Conservation (phyloP, 2,113 vertebrate species). For the Limnothrissa miodon region DNA sequence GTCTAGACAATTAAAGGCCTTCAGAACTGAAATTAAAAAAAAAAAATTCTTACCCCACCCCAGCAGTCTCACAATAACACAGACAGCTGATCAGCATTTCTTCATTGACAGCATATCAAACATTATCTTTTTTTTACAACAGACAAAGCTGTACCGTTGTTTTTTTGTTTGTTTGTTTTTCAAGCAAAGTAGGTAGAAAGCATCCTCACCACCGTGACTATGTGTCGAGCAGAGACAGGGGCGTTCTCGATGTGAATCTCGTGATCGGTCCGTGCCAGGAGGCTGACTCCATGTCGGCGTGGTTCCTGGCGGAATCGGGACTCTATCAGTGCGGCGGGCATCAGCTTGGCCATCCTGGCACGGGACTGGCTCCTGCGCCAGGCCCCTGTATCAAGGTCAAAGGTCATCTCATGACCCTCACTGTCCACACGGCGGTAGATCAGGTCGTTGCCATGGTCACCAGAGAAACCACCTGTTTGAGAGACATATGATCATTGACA, state of each 20-base stretch:
- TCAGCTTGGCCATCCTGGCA: constrained; percentile 35
- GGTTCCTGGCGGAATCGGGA: constrained; percentile 40
- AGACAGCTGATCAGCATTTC: too few relatives aligned
- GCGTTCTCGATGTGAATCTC: constrained; percentile 40
- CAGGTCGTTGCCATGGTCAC: constrained; percentile 34
- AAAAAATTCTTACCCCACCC: neutral
- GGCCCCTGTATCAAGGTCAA: constrained; percentile 17
- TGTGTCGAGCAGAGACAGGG: constrained; percentile 39
- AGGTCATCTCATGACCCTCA: constrained; percentile 14
- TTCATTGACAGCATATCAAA: neutral
- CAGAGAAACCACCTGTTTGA: constrained; percentile 45
- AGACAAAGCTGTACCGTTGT: too few relatives aligned
- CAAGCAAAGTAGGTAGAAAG: neutral
- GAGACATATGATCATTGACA: neutral
- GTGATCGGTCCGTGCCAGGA: constrained; percentile 42
- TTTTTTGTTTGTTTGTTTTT: too few relatives aligned
- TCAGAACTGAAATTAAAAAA: neutral
- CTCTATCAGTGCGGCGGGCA: constrained; percentile 24
- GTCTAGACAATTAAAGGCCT: neutral
- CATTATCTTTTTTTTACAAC: neutral
- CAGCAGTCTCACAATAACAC: neutral
- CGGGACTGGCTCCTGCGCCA: constrained; percentile 19
- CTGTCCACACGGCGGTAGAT: constrained; percentile 16
- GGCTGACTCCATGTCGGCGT: constrained; percentile 20
- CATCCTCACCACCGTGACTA: constrained; percentile 50